A percentile compares a stretch with the other conserved stretches of the same genome.
Evolutionary conservation across 2,888 invertebrate genomes (phyloP).

Genomic region (Orchestes rusci): DNA sequence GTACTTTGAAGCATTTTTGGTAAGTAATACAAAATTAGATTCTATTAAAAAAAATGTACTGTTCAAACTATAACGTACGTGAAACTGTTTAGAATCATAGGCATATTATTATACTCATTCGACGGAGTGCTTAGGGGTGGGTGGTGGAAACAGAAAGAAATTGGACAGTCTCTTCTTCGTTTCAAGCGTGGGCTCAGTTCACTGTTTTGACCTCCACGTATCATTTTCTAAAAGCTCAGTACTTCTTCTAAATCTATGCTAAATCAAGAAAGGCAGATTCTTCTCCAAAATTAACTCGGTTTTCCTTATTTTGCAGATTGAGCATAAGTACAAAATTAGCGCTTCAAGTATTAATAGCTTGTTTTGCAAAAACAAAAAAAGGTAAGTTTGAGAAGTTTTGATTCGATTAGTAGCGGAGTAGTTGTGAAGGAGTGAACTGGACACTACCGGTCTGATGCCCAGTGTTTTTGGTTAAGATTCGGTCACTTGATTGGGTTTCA

Average conservation of each 20-base stretch:
- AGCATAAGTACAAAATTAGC: slow-evolving; percentile 99
- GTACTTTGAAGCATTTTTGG: too few relatives aligned
- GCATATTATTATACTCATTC: too few relatives aligned
- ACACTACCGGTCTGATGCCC: slow-evolving; percentile 33
- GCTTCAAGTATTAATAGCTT: slow-evolving; percentile 97
- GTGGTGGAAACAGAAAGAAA: slow-evolving; percentile 8
- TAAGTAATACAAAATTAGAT: too few relatives aligned
- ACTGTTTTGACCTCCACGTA: slow-evolving; percentile 40
- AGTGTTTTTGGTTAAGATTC: slow-evolving; percentile 28
- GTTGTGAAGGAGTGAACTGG: slow-evolving; percentile 41
- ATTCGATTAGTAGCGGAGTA: slow-evolving; percentile 30
- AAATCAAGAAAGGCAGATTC: slow-evolving; percentile 45
- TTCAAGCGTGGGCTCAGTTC: slow-evolving; percentile 40
- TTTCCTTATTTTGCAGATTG: slow-evolving; percentile 95
- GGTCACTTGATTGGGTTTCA: slow-evolving; percentile 6
- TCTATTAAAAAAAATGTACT: too few relatives aligned
- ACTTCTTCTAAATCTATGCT: slow-evolving; percentile 50
- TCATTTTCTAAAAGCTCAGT: slow-evolving; percentile 42
- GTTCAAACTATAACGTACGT: too few relatives aligned
- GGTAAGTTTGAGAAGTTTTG: slow-evolving; percentile 67
- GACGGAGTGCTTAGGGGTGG: too few relatives aligned
- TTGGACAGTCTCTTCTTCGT: slow-evolving; percentile 18
- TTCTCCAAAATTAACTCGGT: slow-evolving; percentile 49
- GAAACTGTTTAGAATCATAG: too few relatives aligned
- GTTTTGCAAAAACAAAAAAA: slow-evolving; percentile 99